Evolutionary conservation across 2,797 vertebrate genomes (phyloP), one percentile per base, ranked within the genome.

Genomic region (Oophaga sylvatica): DNA sequence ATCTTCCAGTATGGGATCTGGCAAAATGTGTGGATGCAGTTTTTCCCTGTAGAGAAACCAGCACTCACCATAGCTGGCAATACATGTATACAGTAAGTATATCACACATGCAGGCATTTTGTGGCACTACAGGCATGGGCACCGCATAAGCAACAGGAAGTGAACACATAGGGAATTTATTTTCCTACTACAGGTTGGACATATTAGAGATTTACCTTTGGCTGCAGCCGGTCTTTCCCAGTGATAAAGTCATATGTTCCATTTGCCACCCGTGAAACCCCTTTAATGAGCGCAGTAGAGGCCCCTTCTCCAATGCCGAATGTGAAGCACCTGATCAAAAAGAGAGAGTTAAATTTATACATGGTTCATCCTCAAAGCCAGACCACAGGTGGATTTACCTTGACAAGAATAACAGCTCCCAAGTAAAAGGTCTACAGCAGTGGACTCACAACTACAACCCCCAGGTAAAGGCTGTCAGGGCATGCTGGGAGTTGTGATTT

Each of bases 281-380:
- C 95, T 91, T 94, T 96, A 90, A 97, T 93, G 29, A 97, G 95
- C 87, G 95, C 95, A 70, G 95, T 94, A 88, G 96, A 97, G 89
- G 95, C 95, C 0, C 96, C 96, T 94, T 96, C 94, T 6, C 96
- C 96, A 84, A 97, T 97, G 31, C 96, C 96, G 89, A 97, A 97
- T 8, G 96, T 94, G 91, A 97, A 97, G 90, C 96, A 97, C 87
- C 96, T 97, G 85, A 1, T 22, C 29, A 70, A 22, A 22, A 79
- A 70, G 0, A 22, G 20, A 53, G 20, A 29, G 3, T 4, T 4
- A 17, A 41, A 31, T 29, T 56, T 13, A 20, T 41, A 20, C 19
- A 41, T 20, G 4, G 17, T 10, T 71, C 31, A 41, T 41, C 17
- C 17, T 11, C 35, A 71, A 41, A 41, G 41, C 48, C 48, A 2